Conservation (phyloP, 2,888 invertebrate genomes). For the Conops quadrifasciatus region DNA sequence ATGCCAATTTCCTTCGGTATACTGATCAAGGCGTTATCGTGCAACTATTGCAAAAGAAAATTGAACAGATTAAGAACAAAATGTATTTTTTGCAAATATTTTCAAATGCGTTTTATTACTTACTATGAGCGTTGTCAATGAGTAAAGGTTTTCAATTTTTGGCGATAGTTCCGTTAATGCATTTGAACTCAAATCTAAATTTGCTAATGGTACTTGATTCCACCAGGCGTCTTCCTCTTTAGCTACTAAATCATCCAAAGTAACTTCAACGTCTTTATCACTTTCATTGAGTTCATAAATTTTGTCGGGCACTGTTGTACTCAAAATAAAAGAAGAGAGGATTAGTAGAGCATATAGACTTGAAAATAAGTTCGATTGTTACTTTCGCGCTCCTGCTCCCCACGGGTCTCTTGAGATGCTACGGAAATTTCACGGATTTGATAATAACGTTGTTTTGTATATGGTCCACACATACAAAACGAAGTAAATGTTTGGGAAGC, state of each 20-base stretch:
- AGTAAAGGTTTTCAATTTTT: constrained; percentile 73
- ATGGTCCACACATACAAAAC: constrained; percentile 60
- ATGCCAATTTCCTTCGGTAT: constrained; percentile 79
- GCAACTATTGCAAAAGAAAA: constrained; percentile 70
- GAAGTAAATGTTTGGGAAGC: constrained; percentile 54
- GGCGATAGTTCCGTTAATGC: constrained; percentile 72
- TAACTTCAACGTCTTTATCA: constrained; percentile 70
- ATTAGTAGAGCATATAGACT: background rate
- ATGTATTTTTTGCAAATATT: background rate
- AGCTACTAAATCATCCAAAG: constrained; percentile 64
- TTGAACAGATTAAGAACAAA: background rate
- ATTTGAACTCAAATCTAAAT: constrained; percentile 82
- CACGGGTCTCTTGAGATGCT: constrained; percentile 24
- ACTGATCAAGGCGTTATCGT: constrained; percentile 80
- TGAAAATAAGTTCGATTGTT: background rate
- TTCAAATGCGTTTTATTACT: constrained; percentile 7
- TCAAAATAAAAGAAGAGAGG: background rate
- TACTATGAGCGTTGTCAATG: constrained; percentile 77
- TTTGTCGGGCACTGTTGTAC: constrained; percentile 78
- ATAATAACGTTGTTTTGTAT: constrained; percentile 57
- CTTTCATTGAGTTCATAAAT: constrained; percentile 78
- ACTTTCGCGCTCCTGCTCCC: background rate
- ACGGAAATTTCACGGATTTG: constrained; percentile 54
- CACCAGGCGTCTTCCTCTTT: constrained; percentile 79
- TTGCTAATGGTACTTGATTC: constrained; percentile 81